Percentiles rank a stretch among this genome's conserved stretches.
phyloP scores from a whole-genome alignment of 2,797 vertebrate genomes.

The Emys orbicularis region DNA sequence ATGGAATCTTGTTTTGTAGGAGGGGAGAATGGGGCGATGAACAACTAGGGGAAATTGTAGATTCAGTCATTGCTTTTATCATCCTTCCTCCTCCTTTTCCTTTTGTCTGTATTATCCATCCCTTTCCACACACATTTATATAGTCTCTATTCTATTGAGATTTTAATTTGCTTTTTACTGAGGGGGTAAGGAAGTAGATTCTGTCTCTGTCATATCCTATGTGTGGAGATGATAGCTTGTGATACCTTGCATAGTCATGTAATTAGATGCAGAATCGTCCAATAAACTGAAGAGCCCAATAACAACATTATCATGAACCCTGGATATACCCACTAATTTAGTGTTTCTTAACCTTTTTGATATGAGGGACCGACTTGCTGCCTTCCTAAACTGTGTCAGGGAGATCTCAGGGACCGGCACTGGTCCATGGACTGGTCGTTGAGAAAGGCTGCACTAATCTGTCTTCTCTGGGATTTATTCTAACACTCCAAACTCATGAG shows the following conservation, averaged over 20 bases:
- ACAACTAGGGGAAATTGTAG: neutral
- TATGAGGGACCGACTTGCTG: no score
- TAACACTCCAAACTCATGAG: neutral
- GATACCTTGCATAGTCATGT: neutral
- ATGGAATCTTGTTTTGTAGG: neutral
- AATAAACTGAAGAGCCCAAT: neutral
- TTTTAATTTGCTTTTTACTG: slow-evolving; percentile 10
- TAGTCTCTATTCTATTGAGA: neutral
- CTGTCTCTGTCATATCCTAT: neutral
- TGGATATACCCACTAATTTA: neutral
- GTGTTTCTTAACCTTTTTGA: no score
- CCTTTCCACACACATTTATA: slow-evolving; percentile 8
- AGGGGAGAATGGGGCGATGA: neutral
- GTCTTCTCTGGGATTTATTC: neutral
- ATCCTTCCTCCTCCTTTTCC: neutral
- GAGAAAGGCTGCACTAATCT: neutral
- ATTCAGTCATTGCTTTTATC: neutral
- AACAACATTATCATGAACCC: neutral
- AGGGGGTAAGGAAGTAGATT: neutral
- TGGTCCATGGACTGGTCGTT: no score
- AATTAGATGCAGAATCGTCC: neutral
- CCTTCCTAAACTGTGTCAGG: no score
- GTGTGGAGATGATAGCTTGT: neutral
- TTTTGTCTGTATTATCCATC: neutral
- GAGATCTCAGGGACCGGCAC: no score